phyloP scores from a whole-genome alignment of 2,113 vertebrate genomes.

The Hypocryptadius cinnamomeus region DNA sequence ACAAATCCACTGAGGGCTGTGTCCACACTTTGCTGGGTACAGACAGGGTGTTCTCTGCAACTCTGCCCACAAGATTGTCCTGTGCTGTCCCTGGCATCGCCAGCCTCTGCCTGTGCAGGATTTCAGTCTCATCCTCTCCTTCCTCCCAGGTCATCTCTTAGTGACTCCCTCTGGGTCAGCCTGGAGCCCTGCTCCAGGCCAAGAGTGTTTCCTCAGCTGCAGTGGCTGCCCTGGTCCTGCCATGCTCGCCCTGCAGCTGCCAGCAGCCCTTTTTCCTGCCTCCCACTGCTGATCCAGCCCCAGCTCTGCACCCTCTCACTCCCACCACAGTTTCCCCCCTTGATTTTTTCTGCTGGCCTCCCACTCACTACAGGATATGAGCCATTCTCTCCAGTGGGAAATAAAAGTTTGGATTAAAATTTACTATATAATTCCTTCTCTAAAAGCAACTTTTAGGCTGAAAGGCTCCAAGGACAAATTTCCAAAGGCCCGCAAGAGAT shows the following conservation, averaged over 20 bases:
- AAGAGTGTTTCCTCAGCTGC: neutral
- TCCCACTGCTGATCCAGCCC: neutral
- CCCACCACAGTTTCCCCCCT: neutral
- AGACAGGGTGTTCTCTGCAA: neutral
- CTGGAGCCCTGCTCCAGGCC: neutral
- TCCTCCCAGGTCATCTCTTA: neutral
- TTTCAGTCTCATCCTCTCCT: neutral
- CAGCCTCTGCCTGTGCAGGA: neutral
- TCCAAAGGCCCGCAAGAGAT: neutral
- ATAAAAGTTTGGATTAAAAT: slow-evolving; percentile 39
- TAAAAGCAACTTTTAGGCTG: slow-evolving; percentile 2
- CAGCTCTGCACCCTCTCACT: neutral
- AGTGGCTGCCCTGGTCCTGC: neutral
- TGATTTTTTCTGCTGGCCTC: neutral
- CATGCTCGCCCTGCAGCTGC: neutral
- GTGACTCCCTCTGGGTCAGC: neutral
- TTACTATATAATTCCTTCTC: neutral
- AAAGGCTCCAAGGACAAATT: neutral
- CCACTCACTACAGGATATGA: slow-evolving; percentile 37
- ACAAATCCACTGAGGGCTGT: neutral
- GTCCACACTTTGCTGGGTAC: neutral
- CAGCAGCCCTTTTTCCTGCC: neutral
- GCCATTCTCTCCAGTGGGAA: slow-evolving; percentile 13
- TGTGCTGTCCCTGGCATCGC: neutral
- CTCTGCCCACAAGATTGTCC: accelerated